Conservation (phyloP, 2,113 vertebrate species). For the Ictalurus punctatus region DNA sequence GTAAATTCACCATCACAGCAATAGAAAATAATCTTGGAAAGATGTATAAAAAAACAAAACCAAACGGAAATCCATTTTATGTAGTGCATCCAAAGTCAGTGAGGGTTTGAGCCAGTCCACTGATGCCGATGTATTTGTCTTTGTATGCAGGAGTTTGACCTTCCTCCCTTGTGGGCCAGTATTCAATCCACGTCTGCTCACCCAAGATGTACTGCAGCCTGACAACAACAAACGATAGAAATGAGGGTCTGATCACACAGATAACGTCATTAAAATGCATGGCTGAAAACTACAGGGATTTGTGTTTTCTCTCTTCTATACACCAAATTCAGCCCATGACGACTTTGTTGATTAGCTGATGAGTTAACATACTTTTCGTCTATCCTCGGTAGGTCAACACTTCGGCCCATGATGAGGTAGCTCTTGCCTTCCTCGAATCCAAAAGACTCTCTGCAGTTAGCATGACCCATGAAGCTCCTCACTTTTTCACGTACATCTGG, state of each 20-base stretch:
- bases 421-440: constrained; percentile 43
- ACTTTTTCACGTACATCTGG: constrained; percentile 12
- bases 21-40: constrained; percentile 6
- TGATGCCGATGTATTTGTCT: not conserved
- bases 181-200: constrained; percentile 71
- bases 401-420: constrained; percentile 71
- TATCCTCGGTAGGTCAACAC: constrained; percentile 6
- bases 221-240: not conserved
- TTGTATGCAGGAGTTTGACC: constrained; percentile 28
- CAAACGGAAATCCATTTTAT: constrained; percentile 1
- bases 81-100: constrained; percentile 23
- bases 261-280: not conserved
- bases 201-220: constrained; percentile 67
- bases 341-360: not conserved
- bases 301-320: not conserved
- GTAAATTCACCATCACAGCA: not conserved
- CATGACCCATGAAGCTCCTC: constrained; percentile 62
- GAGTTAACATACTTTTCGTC: constrained; percentile 24
- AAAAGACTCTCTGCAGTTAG: constrained; percentile 62
- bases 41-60: not conserved
- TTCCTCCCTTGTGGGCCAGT: constrained; percentile 68
- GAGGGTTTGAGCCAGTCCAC: not conserved
- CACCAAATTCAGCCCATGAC: not conserved
- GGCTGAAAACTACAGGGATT: not conserved
- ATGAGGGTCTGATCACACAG: not conserved